A percentile compares a stretch with the other conserved stretches of the same genome.
Evolutionary conservation across 2,113 vertebrate genomes (phyloP).

Genomic region (Osmerus mordax): DNA sequence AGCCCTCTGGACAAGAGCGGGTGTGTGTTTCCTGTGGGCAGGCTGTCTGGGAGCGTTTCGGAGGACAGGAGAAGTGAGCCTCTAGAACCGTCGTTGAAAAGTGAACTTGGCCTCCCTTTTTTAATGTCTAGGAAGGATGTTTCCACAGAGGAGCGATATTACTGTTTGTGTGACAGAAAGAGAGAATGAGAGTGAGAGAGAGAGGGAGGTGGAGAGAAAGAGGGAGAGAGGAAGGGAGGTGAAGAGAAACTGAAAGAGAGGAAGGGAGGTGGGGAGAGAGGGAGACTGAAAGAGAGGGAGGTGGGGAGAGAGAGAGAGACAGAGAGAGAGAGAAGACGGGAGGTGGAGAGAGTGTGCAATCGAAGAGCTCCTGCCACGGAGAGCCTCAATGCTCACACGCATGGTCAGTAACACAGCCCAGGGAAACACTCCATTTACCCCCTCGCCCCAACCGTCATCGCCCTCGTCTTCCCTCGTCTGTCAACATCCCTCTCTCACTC

Average conservation of each 20-base stretch:
- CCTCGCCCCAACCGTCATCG: constrained; percentile 71
- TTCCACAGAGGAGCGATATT: constrained; percentile 43
- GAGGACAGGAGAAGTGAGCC: no score
- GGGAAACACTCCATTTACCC: constrained; percentile 77
- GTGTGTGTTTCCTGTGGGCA: constrained; percentile 39
- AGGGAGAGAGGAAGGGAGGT: no score
- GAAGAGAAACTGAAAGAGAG: no score
- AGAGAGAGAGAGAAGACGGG: constrained; percentile 32
- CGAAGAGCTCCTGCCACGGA: constrained; percentile 68
- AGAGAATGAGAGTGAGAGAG: not conserved
- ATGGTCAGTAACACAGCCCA: constrained; percentile 76
- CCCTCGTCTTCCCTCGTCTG: constrained; percentile 76
- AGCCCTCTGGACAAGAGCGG: constrained; percentile 44
- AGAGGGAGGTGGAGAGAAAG: no score
- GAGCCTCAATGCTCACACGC: constrained; percentile 76
- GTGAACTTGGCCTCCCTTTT: no score
- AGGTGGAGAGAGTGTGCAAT: constrained; percentile 45
- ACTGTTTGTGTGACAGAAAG: not conserved
- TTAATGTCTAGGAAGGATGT: not conserved
- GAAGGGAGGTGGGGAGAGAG: no score
- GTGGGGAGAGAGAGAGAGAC: not conserved
- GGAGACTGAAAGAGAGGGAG: no score
- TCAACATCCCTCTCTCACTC: constrained; percentile 70
- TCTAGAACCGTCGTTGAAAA: no score
- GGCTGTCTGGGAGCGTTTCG: not conserved